These are phyloP conservation scores for Parascotia fuliginaria DNA, from an alignment of 2,888 invertebrate genomes.

Conservation along the genomic window DNA sequence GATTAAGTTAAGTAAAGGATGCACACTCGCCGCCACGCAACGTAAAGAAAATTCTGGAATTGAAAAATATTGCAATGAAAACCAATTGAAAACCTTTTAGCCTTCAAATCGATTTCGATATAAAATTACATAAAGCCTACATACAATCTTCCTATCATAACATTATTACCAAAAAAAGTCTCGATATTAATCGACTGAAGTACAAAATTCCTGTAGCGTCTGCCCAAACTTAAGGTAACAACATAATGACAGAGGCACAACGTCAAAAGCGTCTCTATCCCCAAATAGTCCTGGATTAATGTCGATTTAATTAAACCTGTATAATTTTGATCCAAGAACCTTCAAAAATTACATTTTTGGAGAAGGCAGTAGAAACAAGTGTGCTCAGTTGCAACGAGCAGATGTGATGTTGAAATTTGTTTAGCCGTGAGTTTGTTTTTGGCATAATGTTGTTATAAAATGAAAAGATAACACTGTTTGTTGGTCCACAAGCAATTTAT, in stretches of 20 bases:
- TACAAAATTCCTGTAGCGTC: slow-evolving; percentile 60
- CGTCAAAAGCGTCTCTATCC: slow-evolving; percentile 69
- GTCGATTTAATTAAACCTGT: slow-evolving; percentile 84
- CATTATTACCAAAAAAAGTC: slow-evolving; percentile 34
- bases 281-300: slow-evolving; percentile 78
- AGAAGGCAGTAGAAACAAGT: slow-evolving; percentile 27
- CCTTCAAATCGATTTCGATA: slow-evolving; percentile 2
- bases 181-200: slow-evolving; percentile 58
- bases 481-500: background rate
- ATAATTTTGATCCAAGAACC: slow-evolving; percentile 71
- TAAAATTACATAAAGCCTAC: slow-evolving; percentile 6
- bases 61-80: too few relatives aligned
- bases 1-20: too few relatives aligned
- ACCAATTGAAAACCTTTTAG: too few relatives aligned
- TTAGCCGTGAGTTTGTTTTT: background rate
- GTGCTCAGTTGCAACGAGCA: slow-evolving; percentile 1
- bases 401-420: background rate
- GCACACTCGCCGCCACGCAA: too few relatives aligned
- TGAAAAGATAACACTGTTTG: background rate
- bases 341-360: slow-evolving; percentile 35
- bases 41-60: too few relatives aligned
- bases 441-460: background rate
- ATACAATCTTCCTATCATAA: slow-evolving; percentile 15
- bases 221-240: slow-evolving; percentile 69
- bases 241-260: slow-evolving; percentile 77